Percentiles rank a stretch among this genome's conserved stretches.
Conservation (phyloP, 2,888 invertebrate genomes). For the Trachelus stipa region DNA sequence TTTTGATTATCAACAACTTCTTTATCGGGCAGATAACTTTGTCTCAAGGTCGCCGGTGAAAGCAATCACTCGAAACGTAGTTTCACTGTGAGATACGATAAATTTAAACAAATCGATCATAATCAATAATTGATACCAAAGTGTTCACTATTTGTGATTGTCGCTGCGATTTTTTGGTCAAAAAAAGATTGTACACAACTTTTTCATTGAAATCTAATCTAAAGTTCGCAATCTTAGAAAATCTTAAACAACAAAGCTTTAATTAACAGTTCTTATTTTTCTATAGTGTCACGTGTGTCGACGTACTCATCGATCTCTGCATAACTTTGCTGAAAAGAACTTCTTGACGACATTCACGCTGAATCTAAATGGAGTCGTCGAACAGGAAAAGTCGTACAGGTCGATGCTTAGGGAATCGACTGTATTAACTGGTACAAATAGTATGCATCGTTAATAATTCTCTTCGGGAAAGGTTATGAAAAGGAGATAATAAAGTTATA, state of each 20-base stretch:
- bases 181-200: neutral
- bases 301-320: neutral
- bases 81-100: neutral
- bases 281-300: neutral
- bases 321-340: neutral
- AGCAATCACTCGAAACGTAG: neutral
- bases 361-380: neutral
- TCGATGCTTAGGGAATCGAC: neutral
- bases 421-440: neutral
- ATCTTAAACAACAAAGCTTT: neutral
- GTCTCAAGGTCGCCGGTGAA: neutral
- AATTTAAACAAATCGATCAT: neutral
- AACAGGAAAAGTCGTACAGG: neutral
- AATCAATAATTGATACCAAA: neutral
- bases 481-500: neutral
- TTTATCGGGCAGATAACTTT: neutral
- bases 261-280: neutral
- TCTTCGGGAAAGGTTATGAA: neutral
- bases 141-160: neutral
- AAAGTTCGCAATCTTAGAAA: no score
- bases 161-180: neutral
- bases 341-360: neutral
- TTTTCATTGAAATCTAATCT: neutral
- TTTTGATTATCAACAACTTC: neutral
- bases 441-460: neutral